A percentile compares a stretch with the other conserved stretches of the same genome.
Evolutionary conservation across 1,140 invertebrate genomes (phyloP).

Genomic region (Trigoniulus corallinus): DNA sequence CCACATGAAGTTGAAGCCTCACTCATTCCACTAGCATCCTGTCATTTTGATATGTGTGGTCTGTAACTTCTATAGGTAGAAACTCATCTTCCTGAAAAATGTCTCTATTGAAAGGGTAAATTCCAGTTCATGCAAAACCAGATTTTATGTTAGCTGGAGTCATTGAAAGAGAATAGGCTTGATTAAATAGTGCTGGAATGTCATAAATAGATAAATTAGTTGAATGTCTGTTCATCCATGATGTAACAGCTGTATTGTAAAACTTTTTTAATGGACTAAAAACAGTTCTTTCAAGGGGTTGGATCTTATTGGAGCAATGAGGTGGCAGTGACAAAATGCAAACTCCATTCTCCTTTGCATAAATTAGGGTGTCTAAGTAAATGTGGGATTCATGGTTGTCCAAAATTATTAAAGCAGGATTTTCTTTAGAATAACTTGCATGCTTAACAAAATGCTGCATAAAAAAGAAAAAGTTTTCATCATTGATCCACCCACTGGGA

Average conservation of each 20-base stretch:
- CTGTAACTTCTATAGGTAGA: slow-evolving; percentile 20
- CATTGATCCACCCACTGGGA: slow-evolving; percentile 24
- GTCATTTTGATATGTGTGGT: slow-evolving; percentile 15
- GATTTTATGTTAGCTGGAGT: slow-evolving; percentile 20
- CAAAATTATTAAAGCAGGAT: slow-evolving; percentile 22
- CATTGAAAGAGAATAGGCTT: slow-evolving; percentile 15
- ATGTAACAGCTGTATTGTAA: slow-evolving; percentile 4
- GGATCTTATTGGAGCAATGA: slow-evolving; percentile 15
- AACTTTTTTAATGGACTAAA: slow-evolving; percentile 15
- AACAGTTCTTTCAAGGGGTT: slow-evolving; percentile 15
- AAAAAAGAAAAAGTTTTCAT: slow-evolving; percentile 18
- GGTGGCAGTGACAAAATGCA: slow-evolving; percentile 15
- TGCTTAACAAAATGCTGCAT: slow-evolving; percentile 24
- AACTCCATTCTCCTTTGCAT: slow-evolving; percentile 14
- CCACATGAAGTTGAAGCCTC: not conserved
- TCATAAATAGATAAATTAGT: slow-evolving; percentile 17
- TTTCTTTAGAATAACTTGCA: slow-evolving; percentile 17
- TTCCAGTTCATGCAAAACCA: slow-evolving; percentile 20
- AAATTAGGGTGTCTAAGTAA: slow-evolving; percentile 17
- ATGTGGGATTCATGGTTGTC: slow-evolving; percentile 27
- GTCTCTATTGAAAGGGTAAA: slow-evolving; percentile 21
- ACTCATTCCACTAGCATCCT: not conserved
- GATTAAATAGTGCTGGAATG: slow-evolving; percentile 16
- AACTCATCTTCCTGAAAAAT: slow-evolving; percentile 24
- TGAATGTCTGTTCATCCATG: not conserved